These are phyloP conservation scores for honey bee (Apis mellifera) DNA, from an alignment of 1,140 invertebrate genomes.

Conservation along the genomic window DNA sequence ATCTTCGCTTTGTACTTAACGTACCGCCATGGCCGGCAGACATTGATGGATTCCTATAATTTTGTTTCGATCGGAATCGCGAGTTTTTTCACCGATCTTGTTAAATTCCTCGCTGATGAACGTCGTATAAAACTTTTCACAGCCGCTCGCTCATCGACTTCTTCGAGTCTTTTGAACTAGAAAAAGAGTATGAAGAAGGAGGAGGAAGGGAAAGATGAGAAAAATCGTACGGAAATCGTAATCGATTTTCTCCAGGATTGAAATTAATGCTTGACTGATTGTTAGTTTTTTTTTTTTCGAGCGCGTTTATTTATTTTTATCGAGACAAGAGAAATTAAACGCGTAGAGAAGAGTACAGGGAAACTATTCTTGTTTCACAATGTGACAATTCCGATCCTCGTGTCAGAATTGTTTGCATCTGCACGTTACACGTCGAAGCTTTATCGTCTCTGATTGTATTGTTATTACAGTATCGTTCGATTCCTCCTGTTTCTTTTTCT, in stretches of 20 bases:
- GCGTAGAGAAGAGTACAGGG: neutral
- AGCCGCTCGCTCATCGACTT: slow-evolving; percentile 2
- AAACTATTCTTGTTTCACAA: neutral
- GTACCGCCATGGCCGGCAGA: neutral
- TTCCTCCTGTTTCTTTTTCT: neutral
- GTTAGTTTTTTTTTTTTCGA: neutral
- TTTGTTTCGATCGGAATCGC: slow-evolving; percentile 11
- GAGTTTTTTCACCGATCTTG: neutral
- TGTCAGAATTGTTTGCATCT: neutral
- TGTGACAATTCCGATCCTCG: neutral
- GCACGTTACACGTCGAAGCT: neutral
- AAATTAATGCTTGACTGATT: slow-evolving; percentile 32
- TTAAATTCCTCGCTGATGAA: neutral
- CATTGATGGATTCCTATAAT: slow-evolving; percentile 20
- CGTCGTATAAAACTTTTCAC: neutral
- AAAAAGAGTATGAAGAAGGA: neutral
- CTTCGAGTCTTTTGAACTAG: slow-evolving; percentile 12
- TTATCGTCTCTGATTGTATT: neutral
- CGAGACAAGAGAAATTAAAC: slow-evolving; percentile 4
- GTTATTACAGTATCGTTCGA: slow-evolving; percentile 7
- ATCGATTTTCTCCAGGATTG: slow-evolving; percentile 26
- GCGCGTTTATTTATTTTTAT: neutral
- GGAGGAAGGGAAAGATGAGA: neutral
- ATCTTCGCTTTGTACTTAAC: neutral
- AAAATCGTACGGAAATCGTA: neutral